Base-by-base conservation (phyloP, 2,888 invertebrate species). In the Mamestra brassicae region DNA sequence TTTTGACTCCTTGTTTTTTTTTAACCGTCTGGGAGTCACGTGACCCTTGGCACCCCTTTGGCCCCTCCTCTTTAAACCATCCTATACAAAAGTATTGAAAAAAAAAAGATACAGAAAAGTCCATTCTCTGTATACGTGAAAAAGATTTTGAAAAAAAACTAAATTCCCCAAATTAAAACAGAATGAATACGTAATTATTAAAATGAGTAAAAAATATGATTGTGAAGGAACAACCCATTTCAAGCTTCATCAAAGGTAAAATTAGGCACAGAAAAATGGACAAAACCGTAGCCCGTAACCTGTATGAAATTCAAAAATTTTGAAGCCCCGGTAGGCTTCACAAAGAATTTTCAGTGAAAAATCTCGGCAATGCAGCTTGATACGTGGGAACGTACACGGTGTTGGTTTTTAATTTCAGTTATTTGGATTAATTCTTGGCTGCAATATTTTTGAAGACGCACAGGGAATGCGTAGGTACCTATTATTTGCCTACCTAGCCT, bases 301-400 rank as follows among this genome's bases (percentile, higher is more conserved):
- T 55, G 42, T 60, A 34, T 26, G 38, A 76, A 61, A 61, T 60
- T 67, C 45, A 38, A 68, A 68, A 17, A 57, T 13, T 3, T 65
- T 36, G 36, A 34, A 45, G n/a, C 38, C 47, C 36, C 13, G 10
- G 34, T 65, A 69, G 17, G 55, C 52, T 42, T 26, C 10, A 57
- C 65, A 77, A 82, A 69, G 69, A 10, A 57, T 38, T 77, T 77
- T 69, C 13, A n/a, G 55, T 11, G 7, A 61, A 79, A 81, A 69
- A 57, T 77, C 34, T 47, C 34, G 13, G 57, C 34, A 36, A 69
- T 82, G 77, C 64, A 69, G 13, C 52, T n/a, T 36, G 10, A 11
- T 52, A 62, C 52, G 17, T 34, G 17, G 6, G 10, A 68, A 36
- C 7, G 13, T 3, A n/a, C 2, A 7, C 5, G 38, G 34, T 47